Evolutionary conservation across 2,797 vertebrate genomes (phyloP), one percentile per base, ranked within the genome.

Genomic region (Peromyscus attwateri): DNA sequence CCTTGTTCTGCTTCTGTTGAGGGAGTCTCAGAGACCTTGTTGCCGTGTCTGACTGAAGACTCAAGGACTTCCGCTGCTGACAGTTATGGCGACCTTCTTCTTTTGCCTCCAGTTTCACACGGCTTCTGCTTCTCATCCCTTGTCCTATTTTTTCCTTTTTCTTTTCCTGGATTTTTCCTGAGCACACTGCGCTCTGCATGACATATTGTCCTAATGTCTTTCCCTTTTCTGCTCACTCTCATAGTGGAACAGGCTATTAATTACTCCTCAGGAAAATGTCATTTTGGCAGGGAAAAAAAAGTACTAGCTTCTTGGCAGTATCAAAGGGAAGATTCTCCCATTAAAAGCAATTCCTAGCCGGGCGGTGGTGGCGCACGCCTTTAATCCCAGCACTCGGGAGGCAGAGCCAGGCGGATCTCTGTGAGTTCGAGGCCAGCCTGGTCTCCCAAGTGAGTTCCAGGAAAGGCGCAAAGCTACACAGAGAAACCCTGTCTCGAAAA

Each of bases 261-360:
- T 91, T 87, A 66, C 60, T 81, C 29, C 71, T 88, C 3, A 10
- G 60, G 68, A 90, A 93, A 94, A 3, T 64, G 40, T 89, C 77
- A 77, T 29, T 89, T 93, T n/a, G 64, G 55, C 71, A 91, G 91
- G n/a, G 60, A 89, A 34, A 95, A 76, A 94, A n/a, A 66, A 87
- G 27, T 34, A 79, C 46, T 80, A 6, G 14, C 12, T 88, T 93
- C 87, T 95, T 60, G 29, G 37, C 76, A 40, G 6, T 81, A 37
- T 76, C 21, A 46, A 84, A 81, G 88, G 19, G n/a, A 95, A 94
- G 77, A 85, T 11, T 60, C n/a, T 90, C 90, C 7, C 10, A 68
- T 66, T 95, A 62, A 82, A 40, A 81, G 12, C 17, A 81, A n/a
- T n/a, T n/a, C n/a, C n/a, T n/a, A n/a, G n/a, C n/a, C n/a, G n/a